A percentile compares a stretch with the other conserved stretches of the same genome.
Conservation (phyloP, 2,888 invertebrate species). For the Romanomermis culicivorax region DNA sequence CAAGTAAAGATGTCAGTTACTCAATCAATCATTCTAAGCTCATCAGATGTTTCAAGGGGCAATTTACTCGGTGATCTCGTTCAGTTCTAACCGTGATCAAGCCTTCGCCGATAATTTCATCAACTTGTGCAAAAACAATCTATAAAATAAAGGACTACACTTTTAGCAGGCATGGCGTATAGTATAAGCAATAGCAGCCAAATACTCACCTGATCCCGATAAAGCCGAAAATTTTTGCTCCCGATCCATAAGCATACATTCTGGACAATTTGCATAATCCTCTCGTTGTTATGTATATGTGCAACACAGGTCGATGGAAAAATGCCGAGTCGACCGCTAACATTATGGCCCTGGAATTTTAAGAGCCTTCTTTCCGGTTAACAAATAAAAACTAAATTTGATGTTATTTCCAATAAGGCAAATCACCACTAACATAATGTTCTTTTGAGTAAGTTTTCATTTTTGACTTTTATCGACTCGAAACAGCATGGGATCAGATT, state of each 20-base stretch:
- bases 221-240: constrained; percentile 23
- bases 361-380: background rate
- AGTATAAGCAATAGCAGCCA: no score
- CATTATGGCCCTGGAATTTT: constrained; percentile 2
- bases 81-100: constrained; percentile 5
- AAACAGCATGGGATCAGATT: no score
- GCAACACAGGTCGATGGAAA: constrained; percentile 29
- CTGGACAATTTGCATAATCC: constrained; percentile 26
- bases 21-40: background rate
- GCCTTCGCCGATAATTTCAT: background rate
- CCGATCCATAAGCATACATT: constrained; percentile 25
- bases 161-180: background rate
- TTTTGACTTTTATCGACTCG: no score
- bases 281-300: constrained; percentile 22
- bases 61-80: background rate
- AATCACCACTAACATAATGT: no score
- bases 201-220: constrained; percentile 30
- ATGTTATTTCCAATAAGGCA: background rate
- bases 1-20: background rate
- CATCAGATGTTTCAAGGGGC: constrained; percentile 3
- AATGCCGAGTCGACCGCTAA: constrained; percentile 18
- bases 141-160: background rate
- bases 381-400: background rate
- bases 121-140: constrained; percentile 6
- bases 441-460: no score